Conservation (phyloP, 1,140 invertebrate genomes). For the Phortica variegata region DNA sequence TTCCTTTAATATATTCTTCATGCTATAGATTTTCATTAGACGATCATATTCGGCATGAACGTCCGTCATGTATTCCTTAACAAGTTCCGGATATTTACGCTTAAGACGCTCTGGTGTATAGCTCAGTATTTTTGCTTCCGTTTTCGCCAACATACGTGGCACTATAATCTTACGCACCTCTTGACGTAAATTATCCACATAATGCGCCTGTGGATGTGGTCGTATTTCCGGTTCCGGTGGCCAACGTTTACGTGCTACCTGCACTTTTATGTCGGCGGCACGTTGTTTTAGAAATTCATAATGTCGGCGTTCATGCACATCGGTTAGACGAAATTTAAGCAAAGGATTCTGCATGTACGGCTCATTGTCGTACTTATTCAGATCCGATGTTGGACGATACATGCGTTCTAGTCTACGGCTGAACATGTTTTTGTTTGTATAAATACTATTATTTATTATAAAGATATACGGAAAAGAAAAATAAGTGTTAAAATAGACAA, state of each 20-base stretch:
- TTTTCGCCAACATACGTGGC: slow-evolving; percentile 46
- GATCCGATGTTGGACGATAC: slow-evolving; percentile 43
- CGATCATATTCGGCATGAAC: slow-evolving; percentile 48
- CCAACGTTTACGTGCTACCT: slow-evolving; percentile 28
- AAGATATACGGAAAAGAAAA: too few species aligned
- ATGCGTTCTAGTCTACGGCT: slow-evolving; percentile 39
- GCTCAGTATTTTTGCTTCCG: slow-evolving; percentile 46
- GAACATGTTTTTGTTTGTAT: too few species aligned
- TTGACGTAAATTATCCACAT: slow-evolving; percentile 44
- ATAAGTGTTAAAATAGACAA: too few species aligned
- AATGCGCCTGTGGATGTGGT: slow-evolving; percentile 33
- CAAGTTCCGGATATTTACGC: slow-evolving; percentile 41
- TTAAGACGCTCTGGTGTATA: slow-evolving; percentile 41
- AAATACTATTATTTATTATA: too few species aligned
- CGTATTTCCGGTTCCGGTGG: slow-evolving; percentile 35
- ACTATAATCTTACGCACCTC: slow-evolving; percentile 48
- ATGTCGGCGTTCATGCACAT: slow-evolving; percentile 45
- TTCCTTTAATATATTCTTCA: slow-evolving; percentile 47
- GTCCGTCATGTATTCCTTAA: slow-evolving; percentile 46
- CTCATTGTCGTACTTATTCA: slow-evolving; percentile 52
- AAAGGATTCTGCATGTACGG: slow-evolving; percentile 52
- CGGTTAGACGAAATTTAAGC: slow-evolving; percentile 41
- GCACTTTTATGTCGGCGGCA: slow-evolving; percentile 44
- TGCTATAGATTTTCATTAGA: slow-evolving; percentile 51
- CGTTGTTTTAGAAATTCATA: slow-evolving; percentile 44